Percentiles rank a stretch among this genome's conserved stretches.
phyloP scores from a whole-genome alignment of 2,888 invertebrate genomes.

The Apamea epomidion region DNA sequence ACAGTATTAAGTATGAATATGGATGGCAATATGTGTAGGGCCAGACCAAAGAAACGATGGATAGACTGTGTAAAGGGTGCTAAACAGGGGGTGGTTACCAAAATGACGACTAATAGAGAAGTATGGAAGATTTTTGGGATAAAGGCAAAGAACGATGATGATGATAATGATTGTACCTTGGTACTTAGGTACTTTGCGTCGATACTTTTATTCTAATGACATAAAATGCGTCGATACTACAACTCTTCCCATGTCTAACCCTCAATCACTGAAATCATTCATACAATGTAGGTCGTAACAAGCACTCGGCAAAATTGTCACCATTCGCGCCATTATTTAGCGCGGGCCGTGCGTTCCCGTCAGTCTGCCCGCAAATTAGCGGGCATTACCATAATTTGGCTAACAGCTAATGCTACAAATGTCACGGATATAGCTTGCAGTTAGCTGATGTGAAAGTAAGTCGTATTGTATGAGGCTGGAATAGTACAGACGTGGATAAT shows the following conservation, averaged over 20 bases:
- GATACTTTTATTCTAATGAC: background rate
- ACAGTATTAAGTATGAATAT: too few relatives aligned
- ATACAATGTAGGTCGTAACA: slow-evolving; percentile 32
- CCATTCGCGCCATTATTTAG: slow-evolving; percentile 40
- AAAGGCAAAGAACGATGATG: too few relatives aligned
- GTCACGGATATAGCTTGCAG: slow-evolving; percentile 38
- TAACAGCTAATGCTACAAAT: slow-evolving; percentile 58
- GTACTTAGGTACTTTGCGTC: background rate
- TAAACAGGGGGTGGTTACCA: too few relatives aligned
- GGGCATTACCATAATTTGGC: slow-evolving; percentile 66
- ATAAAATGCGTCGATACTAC: background rate
- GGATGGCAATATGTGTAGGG: too few relatives aligned
- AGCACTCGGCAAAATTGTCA: slow-evolving; percentile 60
- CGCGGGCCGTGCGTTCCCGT: slow-evolving; percentile 14
- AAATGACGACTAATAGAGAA: too few relatives aligned
- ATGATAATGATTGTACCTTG: background rate
- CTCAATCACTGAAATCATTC: slow-evolving; percentile 46
- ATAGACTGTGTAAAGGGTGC: background rate
- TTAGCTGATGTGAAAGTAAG: slow-evolving; percentile 11
- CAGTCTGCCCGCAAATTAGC: slow-evolving; percentile 65
- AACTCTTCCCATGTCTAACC: background rate
- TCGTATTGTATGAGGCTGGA: background rate
- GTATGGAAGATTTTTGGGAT: too few relatives aligned
- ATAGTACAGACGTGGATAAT: background rate
- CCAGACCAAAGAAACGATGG: background rate